phyloP scores from a whole-genome alignment of 1,140 invertebrate genomes.

The Pantala flavescens region DNA sequence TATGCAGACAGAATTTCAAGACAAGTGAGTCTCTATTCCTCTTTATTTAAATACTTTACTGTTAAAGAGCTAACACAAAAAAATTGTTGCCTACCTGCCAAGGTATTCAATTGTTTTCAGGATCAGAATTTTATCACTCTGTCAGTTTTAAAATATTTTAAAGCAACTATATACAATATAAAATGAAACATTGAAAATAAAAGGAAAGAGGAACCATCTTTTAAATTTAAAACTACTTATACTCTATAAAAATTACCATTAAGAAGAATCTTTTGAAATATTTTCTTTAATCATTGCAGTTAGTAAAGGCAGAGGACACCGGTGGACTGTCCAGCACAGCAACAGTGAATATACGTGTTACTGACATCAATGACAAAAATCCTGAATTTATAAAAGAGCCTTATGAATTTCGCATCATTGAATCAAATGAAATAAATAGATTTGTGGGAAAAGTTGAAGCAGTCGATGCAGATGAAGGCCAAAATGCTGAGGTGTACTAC shows the following conservation, averaged over 20 bases:
- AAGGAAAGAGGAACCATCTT: too few relatives aligned
- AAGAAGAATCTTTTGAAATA: too few relatives aligned
- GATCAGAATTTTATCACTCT: too few relatives aligned
- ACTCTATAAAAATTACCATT: too few relatives aligned
- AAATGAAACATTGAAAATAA: too few relatives aligned
- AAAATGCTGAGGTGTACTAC: slow-evolving; percentile 46
- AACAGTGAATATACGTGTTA: slow-evolving; percentile 76
- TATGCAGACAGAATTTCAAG: too few relatives aligned
- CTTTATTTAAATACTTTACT: not conserved
- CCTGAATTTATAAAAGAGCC: slow-evolving; percentile 66
- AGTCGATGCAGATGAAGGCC: slow-evolving; percentile 63
- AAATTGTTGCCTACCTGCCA: too few relatives aligned
- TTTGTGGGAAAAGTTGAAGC: slow-evolving; percentile 68
- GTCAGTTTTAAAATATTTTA: too few relatives aligned
- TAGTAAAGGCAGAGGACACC: slow-evolving; percentile 74
- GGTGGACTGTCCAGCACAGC: slow-evolving; percentile 70
- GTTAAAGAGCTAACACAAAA: not conserved
- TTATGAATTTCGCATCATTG: slow-evolving; percentile 57
- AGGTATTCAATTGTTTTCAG: too few relatives aligned
- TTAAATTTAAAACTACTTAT: too few relatives aligned
- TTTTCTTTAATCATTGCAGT: slow-evolving; percentile 36
- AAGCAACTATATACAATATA: too few relatives aligned
- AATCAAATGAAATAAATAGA: slow-evolving; percentile 31
- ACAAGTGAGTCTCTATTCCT: too few relatives aligned
- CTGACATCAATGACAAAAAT: slow-evolving; percentile 84